Evolutionary conservation across 1,140 invertebrate genomes (phyloP), one percentile per base, ranked within the genome.

Genomic region (Bombyx mandarina): DNA sequence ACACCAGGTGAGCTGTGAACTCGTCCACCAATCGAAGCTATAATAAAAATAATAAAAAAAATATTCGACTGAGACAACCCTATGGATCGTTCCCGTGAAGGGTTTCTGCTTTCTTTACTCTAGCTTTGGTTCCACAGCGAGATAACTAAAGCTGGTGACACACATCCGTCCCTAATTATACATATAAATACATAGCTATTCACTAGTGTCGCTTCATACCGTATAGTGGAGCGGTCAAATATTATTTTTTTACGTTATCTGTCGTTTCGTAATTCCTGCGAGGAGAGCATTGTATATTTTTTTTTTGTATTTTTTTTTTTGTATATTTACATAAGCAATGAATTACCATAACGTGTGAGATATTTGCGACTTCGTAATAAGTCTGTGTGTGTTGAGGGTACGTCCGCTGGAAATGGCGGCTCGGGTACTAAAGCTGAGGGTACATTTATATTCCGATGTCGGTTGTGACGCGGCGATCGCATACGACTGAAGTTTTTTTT

Each of bases 331-430:
- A 59, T 77, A 75, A 78, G 79, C 80, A 83, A 75, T 77, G 66
- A 76, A 78, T 78, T 82, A 84, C 81, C 81, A 84, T 84, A 82
- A 75, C 64, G 72, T 81, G 79, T 71, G 66, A 63, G 69, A 69
- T 73, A 65, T 73, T 65, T 69, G 71, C 69, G 76, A 65, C 12
- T 68, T 65, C 75, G 66, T 77, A 69, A 62, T 82, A 75, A 77
- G 77, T 82, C 72, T 78, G 66, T 78, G 79, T 71, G 56, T 73
- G 71, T 69, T 71, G 66, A 71, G 61, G 52, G 54, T 57, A 63
- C 58, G 57, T 66, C 65, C 54, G 54, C 57, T 46, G 18, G 45
- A 62, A 8, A 18, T 22, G 8, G 45, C n/a, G 45, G 45, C 45
- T 9, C 51, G 56, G 56, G 58, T 60, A 67, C 67, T 69, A 74